phyloP scores from a whole-genome alignment of 2,113 vertebrate species.

The Chlorocebus sabaeus region DNA sequence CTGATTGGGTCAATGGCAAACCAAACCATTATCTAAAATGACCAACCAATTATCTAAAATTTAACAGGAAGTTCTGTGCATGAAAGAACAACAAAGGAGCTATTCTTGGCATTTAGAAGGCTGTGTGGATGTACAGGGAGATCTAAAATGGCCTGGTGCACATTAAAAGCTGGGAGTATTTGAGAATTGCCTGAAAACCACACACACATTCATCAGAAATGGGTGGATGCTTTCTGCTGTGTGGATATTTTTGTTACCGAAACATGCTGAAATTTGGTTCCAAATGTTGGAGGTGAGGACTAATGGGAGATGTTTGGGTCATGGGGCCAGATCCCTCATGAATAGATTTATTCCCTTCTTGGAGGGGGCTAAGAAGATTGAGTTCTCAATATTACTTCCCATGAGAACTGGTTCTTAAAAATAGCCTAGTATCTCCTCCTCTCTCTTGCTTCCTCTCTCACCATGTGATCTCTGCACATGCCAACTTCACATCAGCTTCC shows the following conservation, averaged over 20 bases:
- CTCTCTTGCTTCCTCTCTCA: background rate
- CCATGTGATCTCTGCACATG: background rate
- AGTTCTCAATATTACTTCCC: background rate
- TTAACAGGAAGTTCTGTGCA: background rate
- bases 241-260: background rate
- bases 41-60: background rate
- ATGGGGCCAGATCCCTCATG: background rate
- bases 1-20: background rate
- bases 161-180: background rate
- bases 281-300: background rate
- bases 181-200: background rate
- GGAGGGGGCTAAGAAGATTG: background rate
- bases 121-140: background rate
- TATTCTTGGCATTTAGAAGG: background rate
- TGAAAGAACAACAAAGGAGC: background rate
- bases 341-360: background rate
- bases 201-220: background rate
- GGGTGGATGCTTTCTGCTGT: background rate
- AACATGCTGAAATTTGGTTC: background rate
- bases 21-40: background rate
- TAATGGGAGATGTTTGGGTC: background rate
- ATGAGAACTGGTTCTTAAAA: background rate
- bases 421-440: background rate
- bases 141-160: background rate
- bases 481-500: background rate